Evolutionary conservation across 2,113 vertebrate species (phyloP).

Genomic region (Psammodynastes pulverulentus): DNA sequence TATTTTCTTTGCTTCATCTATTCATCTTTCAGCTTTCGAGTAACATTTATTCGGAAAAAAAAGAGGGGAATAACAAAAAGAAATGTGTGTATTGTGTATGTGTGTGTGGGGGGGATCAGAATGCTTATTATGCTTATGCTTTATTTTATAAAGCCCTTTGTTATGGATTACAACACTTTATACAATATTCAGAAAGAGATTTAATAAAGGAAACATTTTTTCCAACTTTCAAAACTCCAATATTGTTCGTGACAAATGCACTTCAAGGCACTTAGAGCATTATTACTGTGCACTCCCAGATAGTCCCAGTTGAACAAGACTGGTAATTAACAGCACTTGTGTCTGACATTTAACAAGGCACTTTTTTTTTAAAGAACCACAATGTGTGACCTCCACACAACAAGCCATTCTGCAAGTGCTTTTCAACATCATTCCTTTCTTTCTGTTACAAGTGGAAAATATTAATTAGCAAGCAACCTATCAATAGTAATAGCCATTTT

Average conservation of each 20-base stretch:
- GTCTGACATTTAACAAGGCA: conserved; percentile 28
- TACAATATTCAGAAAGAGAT: not conserved
- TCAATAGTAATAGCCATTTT: not conserved
- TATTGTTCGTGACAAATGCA: not conserved
- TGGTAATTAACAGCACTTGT: conserved; percentile 27
- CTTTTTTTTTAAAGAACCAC: not conserved
- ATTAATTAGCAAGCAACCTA: conserved; percentile 13
- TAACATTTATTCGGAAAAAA: not conserved
- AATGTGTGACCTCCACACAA: not conserved
- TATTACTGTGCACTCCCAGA: not conserved
- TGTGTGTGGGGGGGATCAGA: not conserved
- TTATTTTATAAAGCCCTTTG: not conserved
- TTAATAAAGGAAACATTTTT: not conserved
- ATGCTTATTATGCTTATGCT: not conserved
- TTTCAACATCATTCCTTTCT: not conserved
- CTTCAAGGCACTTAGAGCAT: not conserved
- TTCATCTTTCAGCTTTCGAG: not conserved
- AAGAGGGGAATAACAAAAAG: not conserved
- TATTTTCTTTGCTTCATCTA: not conserved
- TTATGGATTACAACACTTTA: not conserved
- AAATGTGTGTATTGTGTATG: not conserved
- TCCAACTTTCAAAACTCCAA: not conserved
- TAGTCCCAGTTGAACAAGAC: not conserved
- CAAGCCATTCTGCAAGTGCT: not conserved
- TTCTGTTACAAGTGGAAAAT: conserved; percentile 8